A percentile compares a stretch with the other conserved stretches of the same genome.
These are phyloP conservation scores for Leucophora obtusa DNA, from an alignment of 2,888 invertebrate species.

Conservation along the genomic window DNA sequence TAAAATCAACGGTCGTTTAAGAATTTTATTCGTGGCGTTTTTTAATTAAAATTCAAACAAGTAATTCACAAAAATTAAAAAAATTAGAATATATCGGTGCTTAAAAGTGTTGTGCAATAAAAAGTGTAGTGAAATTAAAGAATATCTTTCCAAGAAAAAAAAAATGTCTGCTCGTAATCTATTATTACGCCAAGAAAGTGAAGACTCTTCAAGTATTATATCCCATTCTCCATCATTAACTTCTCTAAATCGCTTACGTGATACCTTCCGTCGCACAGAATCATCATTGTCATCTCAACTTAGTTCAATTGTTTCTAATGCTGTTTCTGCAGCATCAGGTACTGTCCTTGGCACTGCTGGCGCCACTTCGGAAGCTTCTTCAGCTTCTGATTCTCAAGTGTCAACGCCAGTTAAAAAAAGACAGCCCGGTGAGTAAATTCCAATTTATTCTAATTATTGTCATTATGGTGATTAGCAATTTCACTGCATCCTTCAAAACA, in stretches of 20 bases:
- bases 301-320: conserved; percentile 73
- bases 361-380: conserved; percentile 59
- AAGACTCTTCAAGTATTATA: conserved; percentile 70
- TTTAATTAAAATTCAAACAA: background rate
- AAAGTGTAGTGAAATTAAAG: background rate
- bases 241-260: conserved; percentile 76
- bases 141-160: conserved; percentile 2
- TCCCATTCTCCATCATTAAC: conserved; percentile 81
- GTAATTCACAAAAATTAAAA: conserved; percentile 4
- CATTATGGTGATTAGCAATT: background rate
- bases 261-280: conserved; percentile 77
- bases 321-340: conserved; percentile 73
- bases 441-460: conserved; percentile 9
- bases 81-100: background rate
- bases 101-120: background rate
- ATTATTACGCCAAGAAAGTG: conserved; percentile 74
- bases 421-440: conserved; percentile 73
- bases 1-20: background rate
- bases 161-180: conserved; percentile 75
- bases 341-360: conserved; percentile 71
- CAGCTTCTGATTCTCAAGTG: conserved; percentile 56
- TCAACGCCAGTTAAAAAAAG: conserved; percentile 66
- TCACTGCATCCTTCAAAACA: background rate
- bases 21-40: background rate
- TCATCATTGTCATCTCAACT: conserved; percentile 75